These are phyloP conservation scores for Austrofundulus limnaeus DNA, from an alignment of 2,113 vertebrate genomes.

Conservation along the genomic window DNA sequence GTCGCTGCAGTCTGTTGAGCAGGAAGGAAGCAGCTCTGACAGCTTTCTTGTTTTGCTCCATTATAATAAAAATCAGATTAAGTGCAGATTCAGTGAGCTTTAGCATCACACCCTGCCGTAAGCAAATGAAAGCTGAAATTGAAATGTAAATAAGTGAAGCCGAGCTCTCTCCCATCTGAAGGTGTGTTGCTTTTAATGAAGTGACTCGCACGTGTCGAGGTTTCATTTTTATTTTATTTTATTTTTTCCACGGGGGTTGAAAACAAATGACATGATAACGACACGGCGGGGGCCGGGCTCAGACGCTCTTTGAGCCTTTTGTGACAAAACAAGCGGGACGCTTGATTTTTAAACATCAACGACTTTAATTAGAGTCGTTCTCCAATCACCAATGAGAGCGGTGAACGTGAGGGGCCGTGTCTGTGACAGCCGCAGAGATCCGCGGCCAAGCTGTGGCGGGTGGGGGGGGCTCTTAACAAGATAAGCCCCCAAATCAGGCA, in stretches of 20 bases:
- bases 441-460: constrained; percentile 36
- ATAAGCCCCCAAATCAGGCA: constrained; percentile 67
- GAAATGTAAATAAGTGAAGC: constrained; percentile 39
- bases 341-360: constrained; percentile 68
- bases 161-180: constrained; percentile 10
- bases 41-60: constrained; percentile 15
- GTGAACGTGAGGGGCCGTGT: constrained; percentile 10
- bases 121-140: constrained; percentile 36
- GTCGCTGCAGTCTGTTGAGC: constrained; percentile 4
- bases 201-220: constrained; percentile 45
- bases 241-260: constrained; percentile 38
- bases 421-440: constrained; percentile 38
- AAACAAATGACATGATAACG: constrained; percentile 65
- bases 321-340: constrained; percentile 59
- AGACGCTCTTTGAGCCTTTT: constrained; percentile 45
- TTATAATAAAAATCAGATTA: constrained; percentile 56
- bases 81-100: constrained; percentile 26
- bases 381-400: constrained; percentile 51
- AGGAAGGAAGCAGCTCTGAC: not conserved
- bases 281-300: constrained; percentile 22
- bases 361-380: constrained; percentile 71
- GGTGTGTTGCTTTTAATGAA: constrained; percentile 45
- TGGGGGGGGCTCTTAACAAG: constrained; percentile 69
- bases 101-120: constrained; percentile 5
- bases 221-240: no score